These are phyloP conservation scores for Danaus melanippus DNA, from an alignment of 1,140 invertebrate species.

Conservation along the genomic window DNA sequence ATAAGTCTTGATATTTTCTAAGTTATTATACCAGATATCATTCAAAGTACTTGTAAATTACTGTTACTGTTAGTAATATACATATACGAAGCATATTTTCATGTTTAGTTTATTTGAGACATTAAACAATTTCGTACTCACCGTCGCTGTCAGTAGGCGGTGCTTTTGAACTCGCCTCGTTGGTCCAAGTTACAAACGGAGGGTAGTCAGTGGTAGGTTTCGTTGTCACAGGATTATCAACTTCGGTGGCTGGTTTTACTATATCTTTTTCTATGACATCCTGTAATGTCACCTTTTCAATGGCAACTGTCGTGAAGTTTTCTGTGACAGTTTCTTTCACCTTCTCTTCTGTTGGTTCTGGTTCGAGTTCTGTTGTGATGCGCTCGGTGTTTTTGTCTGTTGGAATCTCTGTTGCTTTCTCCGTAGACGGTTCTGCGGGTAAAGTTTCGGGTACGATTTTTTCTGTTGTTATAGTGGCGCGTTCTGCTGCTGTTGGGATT, in stretches of 20 bases:
- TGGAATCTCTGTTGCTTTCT: constrained; percentile 11
- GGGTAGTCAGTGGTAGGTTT: constrained; percentile 46
- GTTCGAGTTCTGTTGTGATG: constrained; percentile 10
- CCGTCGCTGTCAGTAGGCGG: constrained; percentile 40
- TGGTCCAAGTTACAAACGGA: constrained; percentile 75
- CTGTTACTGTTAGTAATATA: no score
- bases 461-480: constrained; percentile 26
- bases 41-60: no score
- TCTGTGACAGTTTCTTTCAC: constrained; percentile 12
- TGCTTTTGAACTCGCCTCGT: constrained; percentile 59
- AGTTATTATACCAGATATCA: no score
- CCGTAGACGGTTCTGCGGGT: constrained; percentile 2
- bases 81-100: no score
- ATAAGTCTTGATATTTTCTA: no score
- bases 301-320: constrained; percentile 13
- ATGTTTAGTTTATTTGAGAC: no score
- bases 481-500: constrained; percentile 26
- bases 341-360: constrained; percentile 24
- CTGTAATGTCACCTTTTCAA: constrained; percentile 20
- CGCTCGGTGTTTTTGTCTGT: constrained; percentile 25
- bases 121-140: constrained; percentile 22
- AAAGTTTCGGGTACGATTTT: constrained; percentile 13
- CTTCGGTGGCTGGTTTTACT: constrained; percentile 32
- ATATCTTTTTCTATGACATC: constrained; percentile 33
- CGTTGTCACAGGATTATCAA: constrained; percentile 25